Evolutionary conservation across 2,797 vertebrate genomes (phyloP), one percentile per base, ranked within the genome.

Genomic region (Emydoidea blandingii): DNA sequence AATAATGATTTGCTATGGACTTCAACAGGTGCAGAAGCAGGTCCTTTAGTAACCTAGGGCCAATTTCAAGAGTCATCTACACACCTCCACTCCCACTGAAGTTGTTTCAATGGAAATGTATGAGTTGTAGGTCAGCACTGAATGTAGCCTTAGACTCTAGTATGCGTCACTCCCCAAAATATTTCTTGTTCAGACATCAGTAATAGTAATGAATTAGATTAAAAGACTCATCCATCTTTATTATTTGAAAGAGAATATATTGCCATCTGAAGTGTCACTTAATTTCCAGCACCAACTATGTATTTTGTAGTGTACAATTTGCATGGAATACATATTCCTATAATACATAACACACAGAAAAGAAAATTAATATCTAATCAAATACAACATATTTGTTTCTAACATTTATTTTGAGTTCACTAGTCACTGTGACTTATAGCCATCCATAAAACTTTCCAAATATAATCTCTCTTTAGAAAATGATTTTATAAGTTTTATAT

Each of bases 161-260:
- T 83, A 49, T 53, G 88, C 88, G n/a, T 94, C 91, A 94, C 12
- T 85, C 72, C 88, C 79, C 65, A 74, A 54, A 94, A 82, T 72
- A 94, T 49, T 95, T 95, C 59, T 88, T 82, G 86, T 89, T 90
- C 85, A 90, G 62, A 92, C 95, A 79, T 94, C 44, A 74, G 19
- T 5, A 85, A 92, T 87, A 56, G n/a, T 86, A 92, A 91, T 93
- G 81, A 96, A 72, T 79, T 87, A 15, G 12, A 18, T 59, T 80
- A 44, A 94, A 83, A 96, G 8, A 95, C 41, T 94, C 95, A 95
- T 97, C 91, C 94, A 95, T 96, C 92, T 92, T 89, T 95, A 93
- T 94, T 96, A 65, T 85, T 89, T 94, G 76, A 89, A 90, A 95
- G 34, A 87, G 88, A 94, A 95, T 81, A 31, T 68, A 88, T 95